Base-by-base conservation (phyloP, 2,888 invertebrate species). In the Masnerella sp. region DNA sequence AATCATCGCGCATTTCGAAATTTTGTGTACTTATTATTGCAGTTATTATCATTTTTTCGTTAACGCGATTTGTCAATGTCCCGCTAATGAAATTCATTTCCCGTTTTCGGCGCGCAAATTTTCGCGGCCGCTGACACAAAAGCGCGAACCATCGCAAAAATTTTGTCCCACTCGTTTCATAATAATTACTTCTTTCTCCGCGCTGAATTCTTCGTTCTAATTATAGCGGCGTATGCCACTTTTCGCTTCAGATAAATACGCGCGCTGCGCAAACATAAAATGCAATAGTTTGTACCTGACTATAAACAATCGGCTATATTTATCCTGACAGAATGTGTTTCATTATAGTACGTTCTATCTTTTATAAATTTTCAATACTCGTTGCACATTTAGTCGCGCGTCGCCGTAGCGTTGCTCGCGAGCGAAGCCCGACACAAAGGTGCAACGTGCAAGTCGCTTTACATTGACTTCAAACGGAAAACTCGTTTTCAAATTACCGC, bases 231-330 rank as follows among this genome's bases (percentile, higher is more conserved):
- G 34, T 58, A 64, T 28, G 59, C 68, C 69, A 69, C 58, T 71
- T 64, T 64, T 64, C 70, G 45, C 71, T 45, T 70, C 67, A 67
- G 59, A 73, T 56, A 54, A 71, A 58, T 68, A 62, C 52, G 54
- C 34, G 40, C 25, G 58, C 34, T 45, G 58, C 56, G 34, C 62
- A 56, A 72, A 72, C 67, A 62, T 56, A 49, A 64, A 68, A 68
- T 51, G 68, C 45, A 59, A 71, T 64, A 52, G 64, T 71, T 62
- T 51, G 71, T 47, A 20, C 56, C 32, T 22, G 9, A 49, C 74
- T 69, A 64, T 74, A 69, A 74, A 68, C 69, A 74, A 69, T 69
- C 54, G 59, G 12, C 59, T 74, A 74, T 73, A 68, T 74, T 74
- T 74, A 69, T 61, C 62, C 51, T 30, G 12, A 58, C 58, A 49